phyloP scores from a whole-genome alignment of 2,888 invertebrate genomes.

The Drosophila pseudotakahashii region DNA sequence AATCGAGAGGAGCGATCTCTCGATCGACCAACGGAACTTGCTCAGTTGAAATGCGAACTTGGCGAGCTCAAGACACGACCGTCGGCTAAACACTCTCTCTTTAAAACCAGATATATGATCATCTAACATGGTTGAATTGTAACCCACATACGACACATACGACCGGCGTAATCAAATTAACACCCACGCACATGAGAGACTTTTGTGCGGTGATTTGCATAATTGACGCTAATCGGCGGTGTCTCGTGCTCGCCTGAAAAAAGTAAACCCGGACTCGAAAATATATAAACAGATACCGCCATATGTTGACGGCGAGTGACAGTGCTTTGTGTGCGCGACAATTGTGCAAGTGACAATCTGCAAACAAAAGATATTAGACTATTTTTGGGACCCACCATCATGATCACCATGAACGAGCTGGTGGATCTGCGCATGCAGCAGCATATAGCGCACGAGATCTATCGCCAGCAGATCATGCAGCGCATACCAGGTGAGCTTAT shows the following conservation, averaged over 20 bases:
- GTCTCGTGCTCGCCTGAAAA: constrained; percentile 55
- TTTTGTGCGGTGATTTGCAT: constrained; percentile 67
- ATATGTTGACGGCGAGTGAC: constrained; percentile 8
- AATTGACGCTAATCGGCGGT: constrained; percentile 73
- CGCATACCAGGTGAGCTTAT: constrained; percentile 81
- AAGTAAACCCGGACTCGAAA: constrained; percentile 14
- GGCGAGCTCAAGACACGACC: constrained; percentile 71
- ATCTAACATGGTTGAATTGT: constrained; percentile 2
- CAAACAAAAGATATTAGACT: constrained; percentile 8
- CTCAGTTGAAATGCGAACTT: constrained; percentile 80
- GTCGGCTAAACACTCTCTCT: constrained; percentile 50
- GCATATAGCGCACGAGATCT: constrained; percentile 83
- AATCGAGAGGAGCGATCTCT: constrained; percentile 39
- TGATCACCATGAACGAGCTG: constrained; percentile 83
- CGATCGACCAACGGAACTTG: constrained; percentile 60
- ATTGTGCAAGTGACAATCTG: constrained; percentile 64
- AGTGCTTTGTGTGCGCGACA: constrained; percentile 38
- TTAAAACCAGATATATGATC: no score
- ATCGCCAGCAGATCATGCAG: constrained; percentile 83
- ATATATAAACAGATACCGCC: constrained; percentile 9
- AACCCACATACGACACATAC: constrained; percentile 30
- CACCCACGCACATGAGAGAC: constrained; percentile 74
- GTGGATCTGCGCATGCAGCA: constrained; percentile 83
- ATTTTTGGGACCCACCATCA: constrained; percentile 21
- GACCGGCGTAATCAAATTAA: constrained; percentile 78